phyloP scores from a whole-genome alignment of 1,140 invertebrate genomes.

The Macrotrachela quadricornifera region DNA sequence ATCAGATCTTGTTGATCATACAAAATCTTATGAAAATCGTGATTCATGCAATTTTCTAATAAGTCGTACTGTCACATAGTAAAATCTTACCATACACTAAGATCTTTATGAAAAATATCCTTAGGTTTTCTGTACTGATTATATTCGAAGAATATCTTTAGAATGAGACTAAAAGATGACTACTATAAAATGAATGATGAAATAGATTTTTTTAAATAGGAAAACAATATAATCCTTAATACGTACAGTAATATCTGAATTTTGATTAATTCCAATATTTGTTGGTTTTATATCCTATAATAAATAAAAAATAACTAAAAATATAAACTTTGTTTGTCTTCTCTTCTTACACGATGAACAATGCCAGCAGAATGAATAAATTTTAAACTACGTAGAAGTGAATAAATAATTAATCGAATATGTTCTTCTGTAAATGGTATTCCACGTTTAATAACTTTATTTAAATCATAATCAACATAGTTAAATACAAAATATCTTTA shows the following conservation, averaged over 20 bases:
- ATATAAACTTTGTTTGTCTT: neutral
- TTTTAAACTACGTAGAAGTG: constrained; percentile 98
- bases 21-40: too few relatives aligned
- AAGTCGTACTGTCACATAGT: too few relatives aligned
- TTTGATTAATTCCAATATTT: constrained; percentile 96
- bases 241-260: constrained; percentile 70
- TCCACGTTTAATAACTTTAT: constrained; percentile 97
- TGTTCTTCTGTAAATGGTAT: constrained; percentile 87
- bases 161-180: too few relatives aligned
- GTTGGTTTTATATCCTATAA: constrained; percentile 81
- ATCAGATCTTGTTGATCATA: too few relatives aligned
- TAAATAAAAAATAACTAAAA: neutral
- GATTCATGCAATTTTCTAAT: too few relatives aligned
- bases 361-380: constrained; percentile 96
- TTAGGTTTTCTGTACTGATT: too few relatives aligned
- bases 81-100: too few relatives aligned
- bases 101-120: too few relatives aligned
- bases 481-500: constrained; percentile 90
- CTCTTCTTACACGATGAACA: constrained; percentile 72
- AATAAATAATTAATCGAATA: constrained; percentile 95
- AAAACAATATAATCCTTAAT: too few relatives aligned
- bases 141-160: too few relatives aligned
- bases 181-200: too few relatives aligned
- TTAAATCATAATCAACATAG: constrained; percentile 96
- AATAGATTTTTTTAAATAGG: too few relatives aligned